Evolutionary conservation across 2,888 invertebrate genomes (phyloP).

Genomic region (Pteria penguin): DNA sequence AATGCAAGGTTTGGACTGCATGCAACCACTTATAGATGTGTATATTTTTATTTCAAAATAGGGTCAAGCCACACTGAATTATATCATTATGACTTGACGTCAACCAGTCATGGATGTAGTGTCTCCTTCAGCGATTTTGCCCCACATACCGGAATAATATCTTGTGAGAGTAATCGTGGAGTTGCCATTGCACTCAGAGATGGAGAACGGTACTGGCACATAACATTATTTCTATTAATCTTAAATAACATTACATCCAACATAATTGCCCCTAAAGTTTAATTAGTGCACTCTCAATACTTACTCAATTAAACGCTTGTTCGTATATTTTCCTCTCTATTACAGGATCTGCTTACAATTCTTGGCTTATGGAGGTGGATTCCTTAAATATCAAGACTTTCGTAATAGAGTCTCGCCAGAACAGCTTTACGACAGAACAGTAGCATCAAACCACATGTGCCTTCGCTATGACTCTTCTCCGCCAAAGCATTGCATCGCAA

Average conservation of each 20-base stretch:
- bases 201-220: background rate
- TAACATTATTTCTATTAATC: no score
- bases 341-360: constrained; percentile 43
- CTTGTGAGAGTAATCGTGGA: background rate
- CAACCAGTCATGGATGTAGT: background rate
- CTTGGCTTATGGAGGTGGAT: constrained; percentile 44
- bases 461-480: no score
- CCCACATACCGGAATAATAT: background rate
- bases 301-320: background rate
- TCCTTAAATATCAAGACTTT: constrained; percentile 21
- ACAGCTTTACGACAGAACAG: no score
- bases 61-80: no score
- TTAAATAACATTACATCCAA: background rate
- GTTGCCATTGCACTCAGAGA: background rate
- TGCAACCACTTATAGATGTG: no score
- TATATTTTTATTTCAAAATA: no score
- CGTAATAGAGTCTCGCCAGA: no score
- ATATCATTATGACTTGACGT: background rate
- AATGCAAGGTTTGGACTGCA: no score
- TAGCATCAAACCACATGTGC: no score
- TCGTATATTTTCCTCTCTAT: background rate
- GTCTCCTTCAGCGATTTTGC: background rate
- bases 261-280: background rate
- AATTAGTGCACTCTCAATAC: background rate
- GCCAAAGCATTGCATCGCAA: no score